A percentile compares a stretch with the other conserved stretches of the same genome.
These are phyloP conservation scores for Rhea americana DNA, from an alignment of 2,113 vertebrate species.

Conservation along the genomic window DNA sequence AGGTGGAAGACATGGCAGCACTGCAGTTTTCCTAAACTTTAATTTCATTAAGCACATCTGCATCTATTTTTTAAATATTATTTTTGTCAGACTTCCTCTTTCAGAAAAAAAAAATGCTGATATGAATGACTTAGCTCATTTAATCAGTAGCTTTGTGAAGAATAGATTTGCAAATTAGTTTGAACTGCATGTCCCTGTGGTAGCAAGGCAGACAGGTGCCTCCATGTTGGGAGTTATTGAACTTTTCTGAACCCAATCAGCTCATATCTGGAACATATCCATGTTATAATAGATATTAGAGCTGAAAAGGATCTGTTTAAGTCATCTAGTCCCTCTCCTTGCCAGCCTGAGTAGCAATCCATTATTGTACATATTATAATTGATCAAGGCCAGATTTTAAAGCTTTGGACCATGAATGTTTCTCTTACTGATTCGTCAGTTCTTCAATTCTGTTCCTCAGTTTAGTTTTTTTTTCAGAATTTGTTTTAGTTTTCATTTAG, in stretches of 20 bases:
- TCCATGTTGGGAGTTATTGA: neutral
- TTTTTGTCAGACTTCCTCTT: neutral
- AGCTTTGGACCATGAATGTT: neutral
- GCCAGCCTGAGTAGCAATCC: neutral
- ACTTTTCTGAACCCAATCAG: neutral
- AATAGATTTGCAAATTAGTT: conserved; percentile 6
- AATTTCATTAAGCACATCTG: conserved; percentile 2
- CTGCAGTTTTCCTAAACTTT: neutral
- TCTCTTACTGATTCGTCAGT: neutral
- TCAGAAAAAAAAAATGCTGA: neutral
- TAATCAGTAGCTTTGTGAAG: conserved; percentile 1
- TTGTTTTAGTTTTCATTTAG: neutral
- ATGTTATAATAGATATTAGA: neutral
- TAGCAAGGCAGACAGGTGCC: neutral
- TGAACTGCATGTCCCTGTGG: neutral
- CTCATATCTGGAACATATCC: neutral
- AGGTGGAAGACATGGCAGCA: neutral
- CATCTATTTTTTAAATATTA: neutral
- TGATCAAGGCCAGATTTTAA: neutral
- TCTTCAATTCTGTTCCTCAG: neutral
- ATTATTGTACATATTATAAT: neutral
- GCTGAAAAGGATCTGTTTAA: neutral
- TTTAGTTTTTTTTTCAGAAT: neutral
- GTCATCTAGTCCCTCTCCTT: neutral
- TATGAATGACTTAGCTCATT: neutral